These are phyloP conservation scores for Eublepharis macularius DNA, from an alignment of 2,113 vertebrate species.

Conservation along the genomic window DNA sequence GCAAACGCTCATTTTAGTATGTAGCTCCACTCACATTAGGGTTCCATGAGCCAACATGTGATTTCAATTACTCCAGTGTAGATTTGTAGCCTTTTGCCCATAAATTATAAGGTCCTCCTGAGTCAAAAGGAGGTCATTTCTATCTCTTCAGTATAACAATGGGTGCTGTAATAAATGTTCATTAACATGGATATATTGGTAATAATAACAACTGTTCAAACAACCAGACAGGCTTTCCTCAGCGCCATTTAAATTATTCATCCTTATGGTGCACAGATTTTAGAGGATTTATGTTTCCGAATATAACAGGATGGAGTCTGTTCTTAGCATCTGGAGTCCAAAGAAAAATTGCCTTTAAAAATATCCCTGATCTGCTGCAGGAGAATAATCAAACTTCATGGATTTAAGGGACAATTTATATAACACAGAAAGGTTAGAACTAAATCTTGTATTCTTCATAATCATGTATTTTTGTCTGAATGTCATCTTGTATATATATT, in stretches of 20 bases:
- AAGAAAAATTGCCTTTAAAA: constrained; percentile 33
- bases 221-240: constrained; percentile 10
- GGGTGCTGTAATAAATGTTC: constrained; percentile 3
- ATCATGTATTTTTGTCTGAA: neutral
- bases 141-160: neutral
- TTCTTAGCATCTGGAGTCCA: neutral
- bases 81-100: neutral
- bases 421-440: neutral
- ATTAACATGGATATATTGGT: neutral
- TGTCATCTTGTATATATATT: neutral
- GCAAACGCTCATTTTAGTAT: neutral
- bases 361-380: neutral
- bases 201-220: constrained; percentile 16
- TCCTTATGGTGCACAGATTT: neutral
- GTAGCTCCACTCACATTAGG: neutral
- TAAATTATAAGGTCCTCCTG: neutral
- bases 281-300: constrained; percentile 16
- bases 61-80: rapidly evolving
- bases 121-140: rapidly evolving
- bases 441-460: neutral
- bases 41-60: neutral
- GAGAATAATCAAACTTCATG: neutral
- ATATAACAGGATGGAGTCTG: neutral
- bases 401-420: neutral
- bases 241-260: neutral